Evolutionary conservation across 1,140 invertebrate species (phyloP), one percentile per base, ranked within the genome.

Genomic region (Pogonus chalceus): DNA sequence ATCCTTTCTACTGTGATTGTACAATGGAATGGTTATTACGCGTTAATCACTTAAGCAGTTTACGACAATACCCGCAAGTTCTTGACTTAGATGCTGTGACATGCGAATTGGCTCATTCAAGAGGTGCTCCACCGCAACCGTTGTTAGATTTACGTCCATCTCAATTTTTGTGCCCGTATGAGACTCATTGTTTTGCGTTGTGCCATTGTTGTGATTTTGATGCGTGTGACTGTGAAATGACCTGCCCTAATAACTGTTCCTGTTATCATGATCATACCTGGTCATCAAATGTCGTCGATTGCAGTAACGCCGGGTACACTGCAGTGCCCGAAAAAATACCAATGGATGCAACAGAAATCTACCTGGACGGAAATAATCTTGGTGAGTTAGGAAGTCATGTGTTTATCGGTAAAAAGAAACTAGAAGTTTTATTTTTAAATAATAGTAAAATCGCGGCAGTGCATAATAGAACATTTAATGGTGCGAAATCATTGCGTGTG

Each of bases 191-290:
- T 72, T 92, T 90, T 65, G 83, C 88, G 2, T 74, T 91, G 1
- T 92, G 90, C 68, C 87, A 92, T 67, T 93, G 89, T 69, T 93
- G 90, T 72, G 88, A 92, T 54, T 92, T 90, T 66, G 88, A 90
- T 64, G 88, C 89, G 23, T 93, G 90, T 70, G 88, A 91, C 65
- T 92, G 89, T 71, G 85, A 91, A 73, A 92, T 92, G 88, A 90
- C 86, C 26, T 93, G 90, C 69, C 90, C 90, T 9, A 76, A 76
- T 46, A 87, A 90, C 61, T 93, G 90, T 72, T 84, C 81, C 56
- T 93, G 90, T 63, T 92, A 88, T 72, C 88, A 92, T 70, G 89
- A 92, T 68, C 84, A 90, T 60, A 87, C 88, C n/a, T 93, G 90
- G 90, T 82, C 84, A 46, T 83, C 87, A 0, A 92, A 93, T 67